Conservation (phyloP, 2,888 invertebrate species). For the Pristionchus mayeri region DNA sequence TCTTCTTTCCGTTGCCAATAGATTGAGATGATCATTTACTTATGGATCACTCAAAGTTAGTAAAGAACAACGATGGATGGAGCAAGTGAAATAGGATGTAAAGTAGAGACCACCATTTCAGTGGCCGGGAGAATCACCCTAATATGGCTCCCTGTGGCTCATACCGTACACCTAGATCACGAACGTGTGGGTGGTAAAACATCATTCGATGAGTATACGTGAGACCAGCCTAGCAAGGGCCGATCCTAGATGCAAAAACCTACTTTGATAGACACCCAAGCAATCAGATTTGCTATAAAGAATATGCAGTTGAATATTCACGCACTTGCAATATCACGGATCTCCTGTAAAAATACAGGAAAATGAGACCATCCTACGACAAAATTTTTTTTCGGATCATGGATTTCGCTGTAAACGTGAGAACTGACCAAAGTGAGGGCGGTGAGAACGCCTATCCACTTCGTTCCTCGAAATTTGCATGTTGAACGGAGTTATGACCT, state of each 20-base stretch:
- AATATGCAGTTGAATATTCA: no score
- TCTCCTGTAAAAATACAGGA: no score
- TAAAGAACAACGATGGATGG: conserved; percentile 6
- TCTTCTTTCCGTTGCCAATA: no score
- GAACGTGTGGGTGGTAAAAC: conserved; percentile 39
- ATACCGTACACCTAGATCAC: not conserved
- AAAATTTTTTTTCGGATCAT: no score
- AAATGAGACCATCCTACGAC: no score
- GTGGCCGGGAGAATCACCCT: conserved; percentile 48
- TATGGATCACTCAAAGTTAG: conserved; percentile 40
- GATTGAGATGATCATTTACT: conserved; percentile 27
- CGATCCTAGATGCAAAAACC: conserved; percentile 47
- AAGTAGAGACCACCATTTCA: conserved; percentile 41
- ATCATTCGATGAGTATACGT: conserved; percentile 33
- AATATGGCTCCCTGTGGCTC: conserved; percentile 46
- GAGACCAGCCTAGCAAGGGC: conserved; percentile 40
- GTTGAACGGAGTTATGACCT: no score
- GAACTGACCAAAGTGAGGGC: no score
- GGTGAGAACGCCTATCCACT: no score
- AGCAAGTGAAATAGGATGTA: not conserved
- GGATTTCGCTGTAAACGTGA: no score
- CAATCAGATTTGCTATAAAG: no score
- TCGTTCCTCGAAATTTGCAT: no score
- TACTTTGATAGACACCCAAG: conserved; percentile 39
- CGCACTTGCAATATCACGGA: no score